These are phyloP conservation scores for Lymantria dispar DNA, from an alignment of 2,888 invertebrate genomes.

Conservation along the genomic window DNA sequence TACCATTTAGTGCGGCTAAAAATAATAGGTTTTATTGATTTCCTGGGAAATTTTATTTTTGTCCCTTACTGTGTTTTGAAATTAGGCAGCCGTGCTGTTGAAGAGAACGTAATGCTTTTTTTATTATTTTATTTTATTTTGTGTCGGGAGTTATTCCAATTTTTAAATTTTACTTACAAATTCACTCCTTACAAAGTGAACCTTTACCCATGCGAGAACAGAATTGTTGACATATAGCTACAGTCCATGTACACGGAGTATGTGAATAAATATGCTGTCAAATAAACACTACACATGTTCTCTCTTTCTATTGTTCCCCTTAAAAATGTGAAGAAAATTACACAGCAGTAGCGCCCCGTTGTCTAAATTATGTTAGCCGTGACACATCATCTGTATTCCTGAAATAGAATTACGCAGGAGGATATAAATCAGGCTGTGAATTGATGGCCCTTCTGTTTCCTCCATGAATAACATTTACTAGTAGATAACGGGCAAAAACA, in stretches of 20 bases:
- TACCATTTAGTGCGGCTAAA: no score
- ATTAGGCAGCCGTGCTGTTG: no score
- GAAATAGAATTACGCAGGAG: neutral
- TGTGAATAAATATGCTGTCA: neutral
- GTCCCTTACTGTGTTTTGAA: no score
- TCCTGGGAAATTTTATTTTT: no score
- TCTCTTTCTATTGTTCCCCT: neutral
- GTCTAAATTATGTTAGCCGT: constrained; percentile 4
- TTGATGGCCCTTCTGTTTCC: neutral
- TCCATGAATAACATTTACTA: neutral
- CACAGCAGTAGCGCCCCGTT: neutral
- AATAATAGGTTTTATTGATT: no score
- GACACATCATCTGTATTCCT: constrained; percentile 2
- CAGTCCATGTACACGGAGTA: no score
- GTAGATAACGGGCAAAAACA: neutral
- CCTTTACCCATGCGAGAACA: no score
- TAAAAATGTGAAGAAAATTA: neutral
- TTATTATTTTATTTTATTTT: no score
- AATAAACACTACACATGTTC: neutral
- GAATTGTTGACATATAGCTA: no score
- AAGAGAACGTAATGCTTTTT: no score
- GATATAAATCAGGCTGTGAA: neutral
- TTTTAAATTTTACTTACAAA: neutral
- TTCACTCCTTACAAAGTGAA: no score
- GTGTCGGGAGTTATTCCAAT: no score